Evolutionary conservation across 2,113 vertebrate genomes (phyloP).

Genomic region (Australoheros scitulus): DNA sequence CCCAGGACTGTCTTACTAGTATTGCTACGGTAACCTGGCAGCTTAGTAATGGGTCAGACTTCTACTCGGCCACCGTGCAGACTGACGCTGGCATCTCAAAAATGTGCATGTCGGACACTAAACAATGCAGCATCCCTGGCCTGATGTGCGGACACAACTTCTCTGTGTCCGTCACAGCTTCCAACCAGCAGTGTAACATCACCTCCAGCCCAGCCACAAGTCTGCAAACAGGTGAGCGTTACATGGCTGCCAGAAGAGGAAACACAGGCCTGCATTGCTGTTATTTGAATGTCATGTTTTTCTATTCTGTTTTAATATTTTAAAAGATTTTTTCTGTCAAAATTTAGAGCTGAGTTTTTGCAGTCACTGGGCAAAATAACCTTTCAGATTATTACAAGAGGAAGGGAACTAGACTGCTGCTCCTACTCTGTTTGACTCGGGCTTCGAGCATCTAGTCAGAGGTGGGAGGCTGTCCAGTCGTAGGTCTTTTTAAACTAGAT

Average conservation of each 20-base stretch:
- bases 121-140: conserved; percentile 38
- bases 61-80: conserved; percentile 49
- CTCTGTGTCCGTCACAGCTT: conserved; percentile 69
- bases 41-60: conserved; percentile 41
- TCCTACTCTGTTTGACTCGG: background rate
- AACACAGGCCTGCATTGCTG: background rate
- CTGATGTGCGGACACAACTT: conserved; percentile 71
- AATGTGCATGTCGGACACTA: conserved; percentile 44
- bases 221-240: conserved; percentile 64
- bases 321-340: background rate
- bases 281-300: background rate
- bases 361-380: background rate
- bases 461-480: background rate
- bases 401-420: background rate
- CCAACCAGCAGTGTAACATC: conserved; percentile 59
- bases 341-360: background rate
- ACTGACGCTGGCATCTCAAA: conserved; percentile 22
- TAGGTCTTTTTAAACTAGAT: background rate
- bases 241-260: background rate
- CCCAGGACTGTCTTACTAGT: conserved; percentile 58
- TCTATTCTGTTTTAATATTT: background rate
- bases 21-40: conserved; percentile 55
- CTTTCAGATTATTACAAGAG: background rate
- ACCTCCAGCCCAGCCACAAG: conserved; percentile 5
- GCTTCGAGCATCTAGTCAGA: background rate